phyloP scores from a whole-genome alignment of 1,140 invertebrate genomes.

The Proctacanthus coquilletti region DNA sequence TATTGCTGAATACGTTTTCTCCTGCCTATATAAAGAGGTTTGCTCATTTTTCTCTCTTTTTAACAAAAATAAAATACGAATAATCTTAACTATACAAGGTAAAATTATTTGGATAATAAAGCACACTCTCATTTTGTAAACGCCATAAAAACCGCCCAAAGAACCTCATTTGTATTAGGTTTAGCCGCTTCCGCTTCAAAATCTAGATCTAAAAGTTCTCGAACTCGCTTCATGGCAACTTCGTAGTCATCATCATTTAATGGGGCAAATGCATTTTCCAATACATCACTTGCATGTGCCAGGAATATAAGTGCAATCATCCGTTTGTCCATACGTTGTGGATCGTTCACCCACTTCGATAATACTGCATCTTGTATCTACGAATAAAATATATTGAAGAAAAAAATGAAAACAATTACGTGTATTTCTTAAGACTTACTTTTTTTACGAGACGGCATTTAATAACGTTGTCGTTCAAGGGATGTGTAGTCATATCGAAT shows the following conservation, averaged over 20 bases:
- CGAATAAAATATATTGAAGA: constrained; percentile 8
- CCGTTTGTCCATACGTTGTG: constrained; percentile 92
- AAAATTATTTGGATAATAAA: background rate
- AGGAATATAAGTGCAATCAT: constrained; percentile 85
- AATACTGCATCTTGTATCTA: constrained; percentile 95
- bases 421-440: constrained; percentile 33
- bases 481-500: constrained; percentile 99
- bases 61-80: background rate
- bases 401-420: constrained; percentile 1
- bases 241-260: constrained; percentile 98
- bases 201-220: constrained; percentile 90
- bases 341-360: constrained; percentile 92
- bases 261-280: constrained; percentile 99
- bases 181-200: constrained; percentile 88
- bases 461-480: constrained; percentile 86
- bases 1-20: too few relatives aligned
- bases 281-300: constrained; percentile 93
- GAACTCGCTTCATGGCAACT: constrained; percentile 89
- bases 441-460: constrained; percentile 96
- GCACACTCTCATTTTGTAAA: constrained; percentile 75
- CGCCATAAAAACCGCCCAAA: constrained; percentile 97
- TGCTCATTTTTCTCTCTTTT: background rate
- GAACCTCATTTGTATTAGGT: constrained; percentile 73
- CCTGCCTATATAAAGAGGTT: too few relatives aligned
- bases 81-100: background rate